A percentile compares a stretch with the other conserved stretches of the same genome.
phyloP scores from a whole-genome alignment of 1,140 invertebrate genomes.

The Brachionus manjavacas region DNA sequence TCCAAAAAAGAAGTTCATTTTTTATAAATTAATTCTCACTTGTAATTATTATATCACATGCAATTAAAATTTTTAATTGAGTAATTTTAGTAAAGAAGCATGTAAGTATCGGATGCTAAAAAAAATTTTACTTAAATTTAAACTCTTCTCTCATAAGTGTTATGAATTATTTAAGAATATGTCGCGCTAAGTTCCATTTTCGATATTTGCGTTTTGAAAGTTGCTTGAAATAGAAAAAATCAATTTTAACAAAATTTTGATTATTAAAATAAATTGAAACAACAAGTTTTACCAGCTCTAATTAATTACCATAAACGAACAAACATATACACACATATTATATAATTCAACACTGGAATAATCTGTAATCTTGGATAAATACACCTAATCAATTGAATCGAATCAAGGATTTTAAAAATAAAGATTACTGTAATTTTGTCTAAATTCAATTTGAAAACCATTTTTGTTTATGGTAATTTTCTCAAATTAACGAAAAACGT shows the following conservation, averaged over 20 bases:
- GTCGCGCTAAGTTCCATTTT: not conserved
- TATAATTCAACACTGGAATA: not conserved
- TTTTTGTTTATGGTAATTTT: not conserved
- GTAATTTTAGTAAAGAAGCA: not conserved
- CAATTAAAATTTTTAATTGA: not conserved
- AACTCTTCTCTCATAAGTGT: not conserved
- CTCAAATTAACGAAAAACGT: not conserved
- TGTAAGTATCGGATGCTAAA: not conserved
- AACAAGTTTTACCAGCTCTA: not conserved
- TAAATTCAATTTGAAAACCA: not conserved
- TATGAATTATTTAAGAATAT: not conserved
- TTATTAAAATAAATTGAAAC: not conserved
- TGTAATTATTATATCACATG: not conserved
- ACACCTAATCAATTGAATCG: not conserved
- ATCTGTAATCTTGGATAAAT: conserved; percentile 14
- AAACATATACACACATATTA: not conserved
- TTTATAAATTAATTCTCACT: no score
- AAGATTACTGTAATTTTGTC: not conserved
- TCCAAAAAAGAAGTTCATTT: no score
- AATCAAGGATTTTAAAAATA: not conserved
- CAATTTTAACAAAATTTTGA: not conserved
- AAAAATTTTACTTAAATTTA: not conserved
- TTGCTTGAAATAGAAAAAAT: not conserved
- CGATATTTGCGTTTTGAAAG: not conserved
- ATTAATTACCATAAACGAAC: not conserved